These are phyloP conservation scores for Pithys albifrons DNA, from an alignment of 2,113 vertebrate genomes.

Conservation along the genomic window DNA sequence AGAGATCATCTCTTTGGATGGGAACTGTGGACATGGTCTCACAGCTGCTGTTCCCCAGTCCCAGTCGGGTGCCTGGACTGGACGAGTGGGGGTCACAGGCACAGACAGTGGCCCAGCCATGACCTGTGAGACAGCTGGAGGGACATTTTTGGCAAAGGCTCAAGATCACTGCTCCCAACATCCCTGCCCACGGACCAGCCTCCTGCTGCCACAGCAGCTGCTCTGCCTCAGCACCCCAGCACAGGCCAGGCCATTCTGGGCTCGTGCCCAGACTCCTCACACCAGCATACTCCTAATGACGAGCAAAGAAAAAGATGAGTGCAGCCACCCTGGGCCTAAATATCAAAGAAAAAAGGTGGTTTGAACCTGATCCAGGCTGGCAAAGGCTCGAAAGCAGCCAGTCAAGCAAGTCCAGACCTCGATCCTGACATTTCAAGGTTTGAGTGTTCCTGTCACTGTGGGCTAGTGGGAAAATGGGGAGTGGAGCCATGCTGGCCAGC, in stretches of 20 bases:
- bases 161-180: accelerated
- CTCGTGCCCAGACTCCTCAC: background rate
- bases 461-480: background rate
- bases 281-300: background rate
- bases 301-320: background rate
- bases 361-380: background rate
- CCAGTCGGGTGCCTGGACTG: background rate
- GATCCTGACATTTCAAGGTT: background rate
- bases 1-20: background rate
- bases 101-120: background rate
- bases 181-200: background rate
- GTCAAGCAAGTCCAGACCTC: conserved; percentile 13
- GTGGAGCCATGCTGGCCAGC: accelerated
- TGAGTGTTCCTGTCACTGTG: background rate
- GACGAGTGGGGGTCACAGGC: background rate
- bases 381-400: background rate
- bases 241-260: background rate
- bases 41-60: background rate
- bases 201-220: background rate
- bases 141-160: background rate
- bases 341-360: background rate
- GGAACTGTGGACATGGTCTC: background rate
- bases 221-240: accelerated
- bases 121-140: accelerated
- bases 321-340: background rate